Conservation (phyloP, 2,797 vertebrate genomes). For the Rhinella marina region DNA sequence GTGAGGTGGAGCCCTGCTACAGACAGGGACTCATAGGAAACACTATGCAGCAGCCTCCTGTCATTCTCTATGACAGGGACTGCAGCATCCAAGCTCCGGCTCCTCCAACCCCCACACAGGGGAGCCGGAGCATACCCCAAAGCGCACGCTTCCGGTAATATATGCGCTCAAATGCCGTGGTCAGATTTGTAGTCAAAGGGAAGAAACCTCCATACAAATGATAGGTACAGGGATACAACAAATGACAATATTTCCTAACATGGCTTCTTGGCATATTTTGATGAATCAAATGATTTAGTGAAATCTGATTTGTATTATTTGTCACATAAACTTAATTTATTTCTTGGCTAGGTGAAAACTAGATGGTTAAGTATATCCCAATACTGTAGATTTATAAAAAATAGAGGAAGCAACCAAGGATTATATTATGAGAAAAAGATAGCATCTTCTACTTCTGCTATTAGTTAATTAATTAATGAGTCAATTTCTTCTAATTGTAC, state of each 20-base stretch:
- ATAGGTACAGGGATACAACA: neutral
- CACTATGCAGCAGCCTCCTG: no score
- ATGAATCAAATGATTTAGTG: neutral
- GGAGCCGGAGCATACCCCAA: no score
- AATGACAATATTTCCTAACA: neutral
- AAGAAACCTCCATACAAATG: neutral
- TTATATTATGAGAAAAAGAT: neutral
- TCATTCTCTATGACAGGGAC: no score
- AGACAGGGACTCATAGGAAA: no score
- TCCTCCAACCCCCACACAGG: no score
- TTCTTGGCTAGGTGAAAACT: neutral
- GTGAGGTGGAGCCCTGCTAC: no score
- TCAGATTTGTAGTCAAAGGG: neutral
- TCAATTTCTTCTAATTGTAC: neutral
- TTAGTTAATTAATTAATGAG: neutral
- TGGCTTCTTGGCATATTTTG: neutral
- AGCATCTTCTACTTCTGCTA: slow-evolving; percentile 7
- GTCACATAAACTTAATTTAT: neutral
- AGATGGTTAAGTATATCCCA: neutral
- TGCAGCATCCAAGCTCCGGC: no score
- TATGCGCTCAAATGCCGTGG: no score
- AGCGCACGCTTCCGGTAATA: no score
- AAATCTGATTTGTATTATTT: neutral
- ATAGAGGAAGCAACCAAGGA: neutral
- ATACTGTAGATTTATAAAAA: neutral